phyloP scores from a whole-genome alignment of 2,113 vertebrate genomes.

The Uropsilus gracilis region DNA sequence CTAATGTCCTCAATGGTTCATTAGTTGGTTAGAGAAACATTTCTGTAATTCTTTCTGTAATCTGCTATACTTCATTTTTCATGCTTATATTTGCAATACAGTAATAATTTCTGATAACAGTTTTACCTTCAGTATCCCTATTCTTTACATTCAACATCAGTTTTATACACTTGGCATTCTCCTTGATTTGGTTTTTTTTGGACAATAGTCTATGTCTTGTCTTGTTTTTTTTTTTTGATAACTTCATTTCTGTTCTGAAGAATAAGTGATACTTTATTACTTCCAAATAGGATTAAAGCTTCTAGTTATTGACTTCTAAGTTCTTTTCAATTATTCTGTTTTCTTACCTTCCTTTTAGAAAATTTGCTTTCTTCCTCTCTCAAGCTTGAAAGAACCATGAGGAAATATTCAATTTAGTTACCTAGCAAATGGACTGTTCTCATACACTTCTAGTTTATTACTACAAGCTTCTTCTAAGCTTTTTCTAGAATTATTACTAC shows the following conservation, averaged over 20 bases:
- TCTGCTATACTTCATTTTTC: not conserved
- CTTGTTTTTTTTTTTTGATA: not conserved
- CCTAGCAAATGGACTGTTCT: not conserved
- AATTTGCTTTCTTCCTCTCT: conserved; percentile 2
- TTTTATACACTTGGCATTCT: not conserved
- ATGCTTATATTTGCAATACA: not conserved
- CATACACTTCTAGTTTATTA: not conserved
- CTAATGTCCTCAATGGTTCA: not conserved
- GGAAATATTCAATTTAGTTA: not conserved
- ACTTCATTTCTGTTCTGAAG: not conserved
- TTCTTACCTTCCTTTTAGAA: not conserved
- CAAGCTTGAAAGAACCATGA: conserved; percentile 9
- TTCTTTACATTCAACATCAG: not conserved
- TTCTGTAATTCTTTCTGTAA: not conserved
- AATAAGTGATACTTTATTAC: not conserved
- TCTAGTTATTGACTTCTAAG: not conserved
- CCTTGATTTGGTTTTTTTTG: not conserved
- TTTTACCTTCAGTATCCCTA: not conserved
- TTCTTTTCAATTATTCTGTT: not conserved
- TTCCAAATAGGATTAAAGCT: not conserved
- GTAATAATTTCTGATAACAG: not conserved
- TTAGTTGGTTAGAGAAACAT: conserved; percentile 5
- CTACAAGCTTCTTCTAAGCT: not conserved
- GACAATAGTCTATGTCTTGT: not conserved
- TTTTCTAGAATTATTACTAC: not conserved